phyloP scores from a whole-genome alignment of 1,140 invertebrate species.

The Anastatus disparis region DNA sequence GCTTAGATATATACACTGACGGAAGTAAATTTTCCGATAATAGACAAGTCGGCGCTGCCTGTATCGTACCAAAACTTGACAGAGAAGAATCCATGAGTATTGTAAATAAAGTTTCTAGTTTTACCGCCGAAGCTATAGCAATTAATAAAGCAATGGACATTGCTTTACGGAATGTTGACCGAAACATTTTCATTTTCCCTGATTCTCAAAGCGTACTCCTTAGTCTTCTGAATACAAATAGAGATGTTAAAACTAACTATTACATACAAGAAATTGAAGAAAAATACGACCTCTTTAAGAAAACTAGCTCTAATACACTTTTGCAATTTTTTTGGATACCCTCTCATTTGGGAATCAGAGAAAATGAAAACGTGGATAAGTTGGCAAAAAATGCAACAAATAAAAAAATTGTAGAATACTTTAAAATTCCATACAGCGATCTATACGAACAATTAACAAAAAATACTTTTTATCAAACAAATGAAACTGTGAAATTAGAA shows the following conservation, averaged over 20 bases:
- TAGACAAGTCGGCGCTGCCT: no score
- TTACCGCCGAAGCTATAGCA: no score
- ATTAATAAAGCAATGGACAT: no score
- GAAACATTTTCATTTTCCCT: background rate
- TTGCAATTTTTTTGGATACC: slow-evolving; percentile 1
- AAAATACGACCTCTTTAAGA: background rate
- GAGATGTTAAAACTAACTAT: background rate
- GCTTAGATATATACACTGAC: no score
- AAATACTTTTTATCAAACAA: background rate
- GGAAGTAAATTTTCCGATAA: no score
- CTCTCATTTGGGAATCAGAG: background rate
- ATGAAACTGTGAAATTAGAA: background rate
- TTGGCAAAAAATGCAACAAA: background rate
- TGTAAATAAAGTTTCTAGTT: no score
- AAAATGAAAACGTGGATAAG: background rate
- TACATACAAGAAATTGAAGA: background rate
- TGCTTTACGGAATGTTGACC: background rate
- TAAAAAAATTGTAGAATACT: background rate
- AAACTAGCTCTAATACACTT: background rate
- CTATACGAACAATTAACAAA: background rate
- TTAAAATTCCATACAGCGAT: background rate
- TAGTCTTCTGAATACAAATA: background rate
- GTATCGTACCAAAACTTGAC: no score
- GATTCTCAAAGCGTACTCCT: background rate
- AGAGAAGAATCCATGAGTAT: no score